Percentiles rank a stretch among this genome's conserved stretches.
These are phyloP conservation scores for Perca flavescens DNA, from an alignment of 2,113 vertebrate genomes.

Conservation along the genomic window DNA sequence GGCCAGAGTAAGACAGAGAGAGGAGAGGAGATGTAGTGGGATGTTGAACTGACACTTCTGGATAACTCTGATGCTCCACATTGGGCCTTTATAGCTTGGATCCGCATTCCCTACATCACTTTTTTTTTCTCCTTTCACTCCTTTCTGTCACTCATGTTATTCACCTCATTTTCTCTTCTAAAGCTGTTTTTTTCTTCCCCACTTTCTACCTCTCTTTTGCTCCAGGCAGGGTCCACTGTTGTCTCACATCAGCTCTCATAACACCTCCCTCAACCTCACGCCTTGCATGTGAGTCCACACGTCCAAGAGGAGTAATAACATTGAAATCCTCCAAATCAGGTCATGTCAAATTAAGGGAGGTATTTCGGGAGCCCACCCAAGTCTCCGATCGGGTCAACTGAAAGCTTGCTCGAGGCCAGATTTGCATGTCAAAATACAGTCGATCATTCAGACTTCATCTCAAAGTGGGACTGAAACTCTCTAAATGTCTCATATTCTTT, in stretches of 20 bases:
- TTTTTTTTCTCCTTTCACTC: slow-evolving; percentile 14
- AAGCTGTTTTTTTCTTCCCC: slow-evolving; percentile 22
- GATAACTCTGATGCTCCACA: slow-evolving; percentile 47
- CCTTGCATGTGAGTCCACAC: slow-evolving; percentile 76
- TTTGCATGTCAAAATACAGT: slow-evolving; percentile 78
- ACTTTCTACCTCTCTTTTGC: slow-evolving; percentile 36
- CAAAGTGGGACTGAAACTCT: slow-evolving; percentile 30
- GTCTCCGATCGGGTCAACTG: slow-evolving; percentile 65
- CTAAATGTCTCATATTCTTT: slow-evolving; percentile 24
- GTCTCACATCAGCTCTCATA: slow-evolving; percentile 74
- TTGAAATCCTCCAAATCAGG: slow-evolving; percentile 80
- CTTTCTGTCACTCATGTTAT: slow-evolving; percentile 40
- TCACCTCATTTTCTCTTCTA: slow-evolving; percentile 23
- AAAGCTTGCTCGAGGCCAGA: slow-evolving; percentile 64
- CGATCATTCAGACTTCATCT: slow-evolving; percentile 56
- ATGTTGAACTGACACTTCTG: slow-evolving; percentile 73
- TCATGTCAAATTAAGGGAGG: slow-evolving; percentile 80
- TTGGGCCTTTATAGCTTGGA: slow-evolving; percentile 45
- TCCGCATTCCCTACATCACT: slow-evolving; percentile 25
- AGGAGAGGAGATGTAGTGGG: slow-evolving; percentile 42
- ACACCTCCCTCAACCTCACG: slow-evolving; percentile 77
- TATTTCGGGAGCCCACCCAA: slow-evolving; percentile 79
- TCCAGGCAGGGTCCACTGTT: slow-evolving; percentile 65
- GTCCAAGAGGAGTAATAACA: slow-evolving; percentile 75
- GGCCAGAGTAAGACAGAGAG: slow-evolving; percentile 54